phyloP scores from a whole-genome alignment of 2,888 invertebrate genomes.

The Petrophora chlorosata region DNA sequence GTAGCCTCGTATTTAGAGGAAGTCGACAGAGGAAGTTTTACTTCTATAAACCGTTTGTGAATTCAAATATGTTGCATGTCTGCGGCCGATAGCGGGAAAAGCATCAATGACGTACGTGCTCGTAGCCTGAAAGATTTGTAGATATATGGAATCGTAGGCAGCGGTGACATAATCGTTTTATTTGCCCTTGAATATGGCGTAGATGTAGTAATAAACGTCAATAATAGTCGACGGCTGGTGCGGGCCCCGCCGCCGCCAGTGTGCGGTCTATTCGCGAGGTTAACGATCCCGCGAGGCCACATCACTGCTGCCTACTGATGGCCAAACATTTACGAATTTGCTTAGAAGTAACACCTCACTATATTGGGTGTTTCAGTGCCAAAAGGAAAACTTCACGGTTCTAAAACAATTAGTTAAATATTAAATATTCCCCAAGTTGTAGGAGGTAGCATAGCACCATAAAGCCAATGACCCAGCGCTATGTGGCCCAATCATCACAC shows the following conservation, averaged over 20 bases:
- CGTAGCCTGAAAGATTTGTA: not conserved
- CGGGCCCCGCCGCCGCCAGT: slow-evolving; percentile 36
- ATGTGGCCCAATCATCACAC: slow-evolving; percentile 11
- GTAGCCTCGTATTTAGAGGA: too few species aligned
- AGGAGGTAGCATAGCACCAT: not conserved
- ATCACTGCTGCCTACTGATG: slow-evolving; percentile 38
- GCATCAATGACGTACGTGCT: not conserved
- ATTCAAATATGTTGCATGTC: slow-evolving; percentile 35
- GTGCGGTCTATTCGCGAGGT: slow-evolving; percentile 68
- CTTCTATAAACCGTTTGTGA: slow-evolving; percentile 33
- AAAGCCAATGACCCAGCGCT: not conserved
- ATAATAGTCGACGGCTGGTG: slow-evolving; percentile 49
- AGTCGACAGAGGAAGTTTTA: slow-evolving; percentile 41
- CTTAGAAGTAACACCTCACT: slow-evolving; percentile 1
- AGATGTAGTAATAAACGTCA: slow-evolving; percentile 50
- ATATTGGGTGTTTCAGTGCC: slow-evolving; percentile 3
- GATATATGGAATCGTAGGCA: not conserved
- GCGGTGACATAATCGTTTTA: slow-evolving; percentile 63
- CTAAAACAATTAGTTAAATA: not conserved
- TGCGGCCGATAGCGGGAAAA: not conserved
- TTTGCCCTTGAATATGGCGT: slow-evolving; percentile 70
- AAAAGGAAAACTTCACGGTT: not conserved
- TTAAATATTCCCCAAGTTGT: not conserved
- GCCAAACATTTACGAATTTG: slow-evolving; percentile 11
- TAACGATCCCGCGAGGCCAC: slow-evolving; percentile 76